phyloP scores from a whole-genome alignment of 2,113 vertebrate species.

The Romanogobio albipinnatus region DNA sequence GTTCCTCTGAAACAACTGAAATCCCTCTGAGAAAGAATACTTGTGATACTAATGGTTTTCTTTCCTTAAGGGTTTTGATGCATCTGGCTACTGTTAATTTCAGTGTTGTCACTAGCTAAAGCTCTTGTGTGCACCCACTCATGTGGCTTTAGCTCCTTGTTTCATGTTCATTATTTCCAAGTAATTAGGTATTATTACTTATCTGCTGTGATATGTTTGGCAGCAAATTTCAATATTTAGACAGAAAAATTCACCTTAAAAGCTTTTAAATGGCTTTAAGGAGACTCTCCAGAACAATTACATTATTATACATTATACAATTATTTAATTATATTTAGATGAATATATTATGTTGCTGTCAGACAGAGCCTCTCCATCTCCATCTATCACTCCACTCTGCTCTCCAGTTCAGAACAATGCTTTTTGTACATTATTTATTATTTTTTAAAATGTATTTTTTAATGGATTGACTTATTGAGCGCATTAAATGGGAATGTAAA shows the following conservation, averaged over 20 bases:
- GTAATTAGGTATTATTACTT: slow-evolving; percentile 19
- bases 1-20: not conserved
- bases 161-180: not conserved
- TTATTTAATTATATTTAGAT: no score
- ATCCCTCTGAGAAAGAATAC: not conserved
- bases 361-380: not conserved
- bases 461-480: no score
- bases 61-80: not conserved
- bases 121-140: not conserved
- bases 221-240: slow-evolving; percentile 21
- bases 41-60: not conserved
- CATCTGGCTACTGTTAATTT: slow-evolving; percentile 5
- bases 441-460: no score
- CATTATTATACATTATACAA: not conserved
- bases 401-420: not conserved
- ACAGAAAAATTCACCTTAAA: slow-evolving; percentile 20
- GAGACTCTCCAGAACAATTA: slow-evolving; percentile 19
- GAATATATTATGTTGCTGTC: not conserved
- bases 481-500: no score
- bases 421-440: not conserved
- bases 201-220: slow-evolving; percentile 11
- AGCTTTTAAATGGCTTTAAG: slow-evolving; percentile 1
- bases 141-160: not conserved
- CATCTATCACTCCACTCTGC: not conserved
- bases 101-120: slow-evolving; percentile 9